These are phyloP conservation scores for Rhinoderma darwinii DNA, from an alignment of 2,113 vertebrate genomes.

Conservation along the genomic window DNA sequence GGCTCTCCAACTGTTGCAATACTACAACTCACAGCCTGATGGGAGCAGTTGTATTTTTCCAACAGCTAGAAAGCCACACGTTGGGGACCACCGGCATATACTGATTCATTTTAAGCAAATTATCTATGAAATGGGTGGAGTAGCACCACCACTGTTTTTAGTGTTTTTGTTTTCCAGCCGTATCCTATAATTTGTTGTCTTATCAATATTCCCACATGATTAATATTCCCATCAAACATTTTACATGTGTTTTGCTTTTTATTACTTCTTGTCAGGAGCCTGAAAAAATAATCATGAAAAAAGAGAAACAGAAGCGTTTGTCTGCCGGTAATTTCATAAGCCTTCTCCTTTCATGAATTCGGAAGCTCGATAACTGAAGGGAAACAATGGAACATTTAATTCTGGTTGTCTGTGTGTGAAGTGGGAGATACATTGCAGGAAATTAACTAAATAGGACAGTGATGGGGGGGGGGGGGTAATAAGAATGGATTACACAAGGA, in stretches of 20 bases:
- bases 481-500: constrained; percentile 51
- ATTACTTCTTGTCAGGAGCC: constrained; percentile 46
- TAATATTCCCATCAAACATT: constrained; percentile 55
- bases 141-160: neutral
- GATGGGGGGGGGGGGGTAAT: constrained; percentile 44
- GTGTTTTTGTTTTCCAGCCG: neutral
- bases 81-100: too few species aligned
- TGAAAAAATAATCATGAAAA: constrained; percentile 1
- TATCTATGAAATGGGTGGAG: too few species aligned
- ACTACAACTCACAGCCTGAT: too few species aligned
- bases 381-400: constrained; percentile 60
- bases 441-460: constrained; percentile 58
- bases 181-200: neutral
- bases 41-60: too few species aligned
- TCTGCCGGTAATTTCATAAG: constrained; percentile 41
- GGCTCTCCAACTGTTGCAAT: too few species aligned
- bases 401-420: constrained; percentile 56
- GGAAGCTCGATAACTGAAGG: constrained; percentile 50
- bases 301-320: constrained; percentile 15
- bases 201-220: constrained; percentile 27
- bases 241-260: constrained; percentile 42
- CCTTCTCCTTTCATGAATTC: constrained; percentile 38
- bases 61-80: too few species aligned
- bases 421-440: constrained; percentile 56
- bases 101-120: too few species aligned